Base-by-base conservation (phyloP, 92 coral and sea anemone species). In the Epizoanthus illoricatus region DNA sequence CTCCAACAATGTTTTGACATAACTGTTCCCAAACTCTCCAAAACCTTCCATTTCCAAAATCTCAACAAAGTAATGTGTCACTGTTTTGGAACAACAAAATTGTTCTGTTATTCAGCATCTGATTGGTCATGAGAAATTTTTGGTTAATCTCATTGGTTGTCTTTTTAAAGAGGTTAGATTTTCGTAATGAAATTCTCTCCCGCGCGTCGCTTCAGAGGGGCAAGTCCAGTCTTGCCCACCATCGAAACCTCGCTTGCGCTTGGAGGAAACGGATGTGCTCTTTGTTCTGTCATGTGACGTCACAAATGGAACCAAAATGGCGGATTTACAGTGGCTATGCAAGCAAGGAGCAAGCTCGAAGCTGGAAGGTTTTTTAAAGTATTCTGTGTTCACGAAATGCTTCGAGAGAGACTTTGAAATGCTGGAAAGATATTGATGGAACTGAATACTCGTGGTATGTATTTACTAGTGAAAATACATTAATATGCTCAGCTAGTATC, bases 141-240 rank as follows among this genome's bases (percentile, higher is more conserved):
- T 21, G 42, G 11, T 28, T 28, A 17, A 33, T 65, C 11, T 65
- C 43, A 65, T 65, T 65, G 70, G 70, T 23, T 65, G 40, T 40
- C 12, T 65, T 24, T 65, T 65, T 65, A 65, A 65, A 7, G 18
- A 11, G 42, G 10, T 65, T 5, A 10, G 11, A 28, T 28, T 28
- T 65, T 65, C 7, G 7, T 15, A 39, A 33, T 3, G 42, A 24
- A 68, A 15, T 68, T 43, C 16, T 18, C 47, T 36, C 45, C 52
- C 49, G 73, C 73, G 73, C 73, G 73, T 68, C 73, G 42, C 73
- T 33, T 68, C 47, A 39, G 20, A 13, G 4, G 73, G 73, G 52
- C 73, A 68, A 68, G 73, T 33, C 5, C 73, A 68, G 73, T 33
- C 73, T 68, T 68, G 73, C 73, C 73, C 49, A 10, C 47, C 28